A percentile compares a stretch with the other conserved stretches of the same genome.
Conservation (phyloP, 2,888 invertebrate species). For the Micoletzkya japonica region DNA sequence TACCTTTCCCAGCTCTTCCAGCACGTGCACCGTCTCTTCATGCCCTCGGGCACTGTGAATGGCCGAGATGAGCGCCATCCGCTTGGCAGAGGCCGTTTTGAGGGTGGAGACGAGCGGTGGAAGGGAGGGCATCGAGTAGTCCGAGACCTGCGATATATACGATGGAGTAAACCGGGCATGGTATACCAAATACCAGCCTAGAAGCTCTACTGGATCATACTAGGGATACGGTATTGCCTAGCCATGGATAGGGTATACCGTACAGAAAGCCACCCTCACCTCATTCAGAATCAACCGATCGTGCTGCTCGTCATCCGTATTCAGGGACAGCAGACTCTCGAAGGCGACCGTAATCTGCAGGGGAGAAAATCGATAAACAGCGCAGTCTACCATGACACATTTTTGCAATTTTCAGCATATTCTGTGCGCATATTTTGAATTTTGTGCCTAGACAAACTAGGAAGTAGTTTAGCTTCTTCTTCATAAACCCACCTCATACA, state of each 20-base stretch:
- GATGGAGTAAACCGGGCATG: too few species aligned
- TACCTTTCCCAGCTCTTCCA: slow-evolving; percentile 18
- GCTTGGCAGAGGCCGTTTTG: slow-evolving; percentile 13
- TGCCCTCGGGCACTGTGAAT: slow-evolving; percentile 10
- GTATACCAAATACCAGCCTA: too few species aligned
- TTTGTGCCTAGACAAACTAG: neutral
- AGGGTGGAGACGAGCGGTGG: slow-evolving; percentile 2
- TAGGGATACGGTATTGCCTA: too few species aligned
- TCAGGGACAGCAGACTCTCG: slow-evolving; percentile 27
- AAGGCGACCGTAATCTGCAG: slow-evolving; percentile 14
- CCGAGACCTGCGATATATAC: slow-evolving; percentile 1
- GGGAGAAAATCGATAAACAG: neutral
- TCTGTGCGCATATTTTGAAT: too few species aligned
- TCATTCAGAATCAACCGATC: slow-evolving; percentile 23
- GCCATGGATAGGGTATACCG: neutral
- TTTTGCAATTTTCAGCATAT: too few species aligned
- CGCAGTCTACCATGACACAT: too few species aligned
- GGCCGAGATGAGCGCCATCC: slow-evolving; percentile 17
- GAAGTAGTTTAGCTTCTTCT: neutral
- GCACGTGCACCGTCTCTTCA: neutral
- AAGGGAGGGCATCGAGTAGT: neutral
- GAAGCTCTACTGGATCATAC: too few species aligned
- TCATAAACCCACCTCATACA: slow-evolving; percentile 18
- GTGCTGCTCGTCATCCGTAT: slow-evolving; percentile 25
- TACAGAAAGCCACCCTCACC: slow-evolving; percentile 1